These are phyloP conservation scores for Craniophora ligustri DNA, from an alignment of 2,888 invertebrate genomes.

Conservation along the genomic window DNA sequence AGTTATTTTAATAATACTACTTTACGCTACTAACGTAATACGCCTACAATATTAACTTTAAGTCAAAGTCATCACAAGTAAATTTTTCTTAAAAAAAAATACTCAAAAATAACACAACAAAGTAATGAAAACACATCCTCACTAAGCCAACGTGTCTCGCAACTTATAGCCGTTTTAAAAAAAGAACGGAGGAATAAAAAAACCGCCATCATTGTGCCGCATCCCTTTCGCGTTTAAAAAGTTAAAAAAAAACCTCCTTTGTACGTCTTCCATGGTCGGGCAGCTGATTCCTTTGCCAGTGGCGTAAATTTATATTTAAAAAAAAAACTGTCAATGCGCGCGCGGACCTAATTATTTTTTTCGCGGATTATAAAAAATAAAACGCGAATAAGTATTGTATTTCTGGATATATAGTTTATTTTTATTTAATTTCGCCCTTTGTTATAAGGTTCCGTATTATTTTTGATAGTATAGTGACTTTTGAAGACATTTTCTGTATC, in stretches of 20 bases:
- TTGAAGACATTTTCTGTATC: not conserved
- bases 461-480: not conserved
- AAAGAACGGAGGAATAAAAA: constrained; percentile 39
- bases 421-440: constrained; percentile 6
- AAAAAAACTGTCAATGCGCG: constrained; percentile 61
- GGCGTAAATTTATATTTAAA: constrained; percentile 59
- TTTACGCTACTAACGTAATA: too few relatives aligned
- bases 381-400: constrained; percentile 32
- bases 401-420: constrained; percentile 4
- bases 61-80: too few relatives aligned
- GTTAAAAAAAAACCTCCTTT: constrained; percentile 62
- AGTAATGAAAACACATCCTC: constrained; percentile 27
- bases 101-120: not conserved
- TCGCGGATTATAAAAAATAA: constrained; percentile 40
- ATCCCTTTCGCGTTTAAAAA: constrained; percentile 62
- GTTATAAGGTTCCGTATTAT: constrained; percentile 29
- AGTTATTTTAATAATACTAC: too few relatives aligned
- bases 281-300: constrained; percentile 64
- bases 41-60: too few relatives aligned
- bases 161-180: constrained; percentile 51
- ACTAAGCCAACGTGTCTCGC: constrained; percentile 36
- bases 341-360: constrained; percentile 56
- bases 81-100: too few relatives aligned
- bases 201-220: constrained; percentile 46
- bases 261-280: constrained; percentile 55